Evolutionary conservation across 2,113 vertebrate genomes (phyloP), one percentile per base, ranked within the genome.

Genomic region (human): DNA sequence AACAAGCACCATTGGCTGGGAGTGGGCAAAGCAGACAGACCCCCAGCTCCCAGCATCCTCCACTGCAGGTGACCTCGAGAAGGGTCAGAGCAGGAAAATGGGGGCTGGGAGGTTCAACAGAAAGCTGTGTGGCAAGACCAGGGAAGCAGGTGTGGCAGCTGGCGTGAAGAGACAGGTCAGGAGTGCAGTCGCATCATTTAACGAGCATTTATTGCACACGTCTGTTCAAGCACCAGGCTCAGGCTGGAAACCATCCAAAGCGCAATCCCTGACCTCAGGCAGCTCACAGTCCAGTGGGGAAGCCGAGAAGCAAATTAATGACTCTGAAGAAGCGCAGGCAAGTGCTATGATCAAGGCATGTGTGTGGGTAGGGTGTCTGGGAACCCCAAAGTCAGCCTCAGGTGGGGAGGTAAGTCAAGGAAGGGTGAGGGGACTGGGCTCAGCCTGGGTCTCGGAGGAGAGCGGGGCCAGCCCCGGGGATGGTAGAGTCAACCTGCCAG

Each of bases 81-180:
- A 3, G 25, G 68, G 48, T 43, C 72, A 6, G 22, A 38, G 0
- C 4, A 17, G 35, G 45, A n/a, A 23, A 4, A 10, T 4, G 12
- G 8, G 14, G 27, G 13, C 22, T 2, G 27, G 38, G 13, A 27
- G 32, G 1, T 9, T 45, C 48, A 18, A 52, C 14, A 2, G 59
- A 13, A 6, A 1, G 38, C 32, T 3, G 2, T 20, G 50, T 70
- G 30, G 3, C 25, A 4, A 73, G 32, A 48, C 16, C 5, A 5
- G 40, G 59, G 76, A 45, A 18, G 78, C 78, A 50, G 75, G 66
- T 2, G 52, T 52, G 43, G 32, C 2, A 27, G 25, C 6, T 5
- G 38, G 61, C 27, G n/a, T 11, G 1, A 27, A 11, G 32, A 4
- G 14, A 30, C 23, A 1, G 35, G 22, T 7, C 3, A 0, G 64